These are phyloP conservation scores for Python bivittatus DNA, from an alignment of 2,113 vertebrate genomes.

Conservation along the genomic window DNA sequence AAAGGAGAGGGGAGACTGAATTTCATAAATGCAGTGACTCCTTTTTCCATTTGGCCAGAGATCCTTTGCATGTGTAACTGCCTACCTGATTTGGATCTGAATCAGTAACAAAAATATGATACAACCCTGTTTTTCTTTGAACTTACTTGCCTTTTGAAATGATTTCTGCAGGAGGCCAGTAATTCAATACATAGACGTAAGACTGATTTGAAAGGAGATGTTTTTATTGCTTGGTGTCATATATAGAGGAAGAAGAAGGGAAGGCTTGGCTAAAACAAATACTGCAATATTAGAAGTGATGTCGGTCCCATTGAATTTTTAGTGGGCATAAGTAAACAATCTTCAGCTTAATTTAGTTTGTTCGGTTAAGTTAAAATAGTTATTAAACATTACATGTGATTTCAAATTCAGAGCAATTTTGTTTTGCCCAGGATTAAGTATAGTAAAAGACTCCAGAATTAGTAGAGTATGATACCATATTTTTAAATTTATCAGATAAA, in stretches of 20 bases:
- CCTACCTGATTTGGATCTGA: not conserved
- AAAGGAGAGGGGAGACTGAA: not conserved
- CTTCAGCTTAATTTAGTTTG: not conserved
- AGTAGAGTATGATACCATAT: not conserved
- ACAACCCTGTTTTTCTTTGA: not conserved
- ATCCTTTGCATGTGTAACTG: not conserved
- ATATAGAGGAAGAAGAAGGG: not conserved
- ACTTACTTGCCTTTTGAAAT: not conserved
- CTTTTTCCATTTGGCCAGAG: not conserved
- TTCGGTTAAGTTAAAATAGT: not conserved
- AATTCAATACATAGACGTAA: not conserved
- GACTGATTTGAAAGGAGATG: too few species aligned
- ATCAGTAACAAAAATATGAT: accelerated
- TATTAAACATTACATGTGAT: too few species aligned
- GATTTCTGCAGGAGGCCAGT: not conserved
- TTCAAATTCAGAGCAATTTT: not conserved
- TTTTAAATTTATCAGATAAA: not conserved
- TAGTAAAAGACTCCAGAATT: not conserved
- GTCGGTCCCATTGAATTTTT: not conserved
- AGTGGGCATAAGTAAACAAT: not conserved
- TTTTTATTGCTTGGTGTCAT: not conserved
- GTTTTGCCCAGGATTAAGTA: not conserved
- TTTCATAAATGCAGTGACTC: not conserved
- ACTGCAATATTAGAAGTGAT: not conserved
- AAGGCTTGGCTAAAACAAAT: not conserved